Conservation (phyloP, 2,113 vertebrate species). For the Nettapus auritus region DNA sequence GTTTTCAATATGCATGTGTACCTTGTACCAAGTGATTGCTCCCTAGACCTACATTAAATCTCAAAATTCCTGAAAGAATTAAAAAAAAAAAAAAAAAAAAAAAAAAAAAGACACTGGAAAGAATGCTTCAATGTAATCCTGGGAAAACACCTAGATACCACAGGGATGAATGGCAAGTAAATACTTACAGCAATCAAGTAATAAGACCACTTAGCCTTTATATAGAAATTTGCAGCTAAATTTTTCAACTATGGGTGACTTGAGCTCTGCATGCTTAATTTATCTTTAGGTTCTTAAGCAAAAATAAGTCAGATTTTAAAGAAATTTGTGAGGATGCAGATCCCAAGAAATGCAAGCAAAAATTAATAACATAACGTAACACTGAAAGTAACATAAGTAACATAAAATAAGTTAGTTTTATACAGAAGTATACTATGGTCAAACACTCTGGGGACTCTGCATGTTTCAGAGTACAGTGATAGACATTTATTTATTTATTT, state of each 20-base stretch:
- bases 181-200: background rate
- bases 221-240: background rate
- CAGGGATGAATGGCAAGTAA: background rate
- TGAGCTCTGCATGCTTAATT: background rate
- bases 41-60: background rate
- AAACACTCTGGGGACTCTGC: background rate
- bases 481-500: background rate
- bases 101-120: background rate
- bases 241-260: background rate
- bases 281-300: background rate
- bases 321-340: background rate
- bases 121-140: background rate
- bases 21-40: background rate
- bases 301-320: background rate
- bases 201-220: background rate
- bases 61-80: background rate
- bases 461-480: background rate
- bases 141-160: background rate
- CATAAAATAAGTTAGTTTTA: background rate
- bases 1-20: background rate
- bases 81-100: background rate
- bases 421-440: background rate
- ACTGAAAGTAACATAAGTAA: background rate
- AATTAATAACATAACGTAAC: background rate
- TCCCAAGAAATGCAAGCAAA: background rate